Evolutionary conservation across 1,140 invertebrate genomes (phyloP), one percentile per base, ranked within the genome.

Genomic region (Drosophila prosaltans): DNA sequence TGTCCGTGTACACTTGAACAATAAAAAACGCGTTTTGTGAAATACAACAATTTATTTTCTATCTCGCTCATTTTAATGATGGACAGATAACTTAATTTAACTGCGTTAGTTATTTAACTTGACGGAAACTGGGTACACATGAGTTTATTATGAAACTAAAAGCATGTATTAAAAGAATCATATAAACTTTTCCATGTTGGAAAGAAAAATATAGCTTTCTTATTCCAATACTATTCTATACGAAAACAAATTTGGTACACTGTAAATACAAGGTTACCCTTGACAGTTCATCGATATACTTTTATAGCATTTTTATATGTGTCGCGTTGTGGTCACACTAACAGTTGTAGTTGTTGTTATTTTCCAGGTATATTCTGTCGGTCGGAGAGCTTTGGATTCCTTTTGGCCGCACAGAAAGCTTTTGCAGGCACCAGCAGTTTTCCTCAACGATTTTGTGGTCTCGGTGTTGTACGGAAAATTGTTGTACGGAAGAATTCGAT

Each of bases 401-500:
- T 54, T 75, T 69, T 48, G 41, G 57, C 57, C 57, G 32, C 32
- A 76, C 54, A 32, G 57, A 66, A 73, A 76, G 74, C 74, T 76
- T 76, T 74, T 66, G 72, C 72, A 74, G 45, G 72, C 67, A 59
- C 39, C 48, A 66, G 59, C 72, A 75, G 54, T 76, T 76, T 76
- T 69, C 55, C 65, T 43, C 63, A 45, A 69, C 72, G 59, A 51
- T 26, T 51, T 51, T 51, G 45, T 51, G 21, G 71, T 41, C 71
- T 57, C 73, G 74, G 74, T 60, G 63, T 59, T 76, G 72, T 54
- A 66, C 74, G 73, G 74, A 69, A 55, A 76, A 62, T 60, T 65
- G 61, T 59, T 68, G 72, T 75, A 75, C 73, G 73, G 73, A 75
- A 75, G 8, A 75, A 76, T 65, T 77, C 74, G 73, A 76, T 70